phyloP scores from a whole-genome alignment of 1,140 invertebrate species.

The Drosophila pandora region DNA sequence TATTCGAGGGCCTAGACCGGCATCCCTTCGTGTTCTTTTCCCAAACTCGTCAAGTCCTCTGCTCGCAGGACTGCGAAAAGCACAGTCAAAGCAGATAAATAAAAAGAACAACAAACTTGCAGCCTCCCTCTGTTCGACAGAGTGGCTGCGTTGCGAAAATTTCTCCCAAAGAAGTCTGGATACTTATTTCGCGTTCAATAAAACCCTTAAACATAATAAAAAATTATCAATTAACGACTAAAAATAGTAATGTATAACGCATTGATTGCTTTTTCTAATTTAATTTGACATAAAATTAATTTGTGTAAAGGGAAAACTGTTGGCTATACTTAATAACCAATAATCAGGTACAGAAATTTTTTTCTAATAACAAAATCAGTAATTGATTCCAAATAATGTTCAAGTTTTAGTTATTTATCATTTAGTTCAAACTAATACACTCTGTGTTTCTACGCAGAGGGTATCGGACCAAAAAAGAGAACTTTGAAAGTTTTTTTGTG shows the following conservation, averaged over 20 bases:
- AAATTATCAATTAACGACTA: not conserved
- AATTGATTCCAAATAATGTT: too few relatives aligned
- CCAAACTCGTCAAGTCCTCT: not conserved
- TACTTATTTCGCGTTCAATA: too few relatives aligned
- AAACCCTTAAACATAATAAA: not conserved
- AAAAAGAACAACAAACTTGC: constrained; percentile 51
- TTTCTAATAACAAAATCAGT: too few relatives aligned
- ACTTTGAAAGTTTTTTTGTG: constrained; percentile 43
- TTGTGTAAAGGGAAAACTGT: too few relatives aligned
- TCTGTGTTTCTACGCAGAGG: not conserved
- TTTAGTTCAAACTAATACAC: not conserved
- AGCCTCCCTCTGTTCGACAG: constrained; percentile 20
- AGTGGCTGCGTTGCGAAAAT: constrained; percentile 40
- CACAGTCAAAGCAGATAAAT: constrained; percentile 73
- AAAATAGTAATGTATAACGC: not conserved
- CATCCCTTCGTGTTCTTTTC: not conserved
- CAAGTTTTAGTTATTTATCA: too few relatives aligned
- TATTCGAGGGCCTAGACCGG: constrained; percentile 48
- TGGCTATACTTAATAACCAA: too few relatives aligned
- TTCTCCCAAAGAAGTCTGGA: not conserved
- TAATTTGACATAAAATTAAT: too few relatives aligned
- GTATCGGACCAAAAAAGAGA: constrained; percentile 23
- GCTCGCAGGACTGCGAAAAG: constrained; percentile 56
- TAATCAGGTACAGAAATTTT: too few relatives aligned
- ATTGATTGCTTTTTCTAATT: not conserved